These are phyloP conservation scores for Aplodontia rufa DNA, from an alignment of 2,113 vertebrate genomes.

Conservation along the genomic window DNA sequence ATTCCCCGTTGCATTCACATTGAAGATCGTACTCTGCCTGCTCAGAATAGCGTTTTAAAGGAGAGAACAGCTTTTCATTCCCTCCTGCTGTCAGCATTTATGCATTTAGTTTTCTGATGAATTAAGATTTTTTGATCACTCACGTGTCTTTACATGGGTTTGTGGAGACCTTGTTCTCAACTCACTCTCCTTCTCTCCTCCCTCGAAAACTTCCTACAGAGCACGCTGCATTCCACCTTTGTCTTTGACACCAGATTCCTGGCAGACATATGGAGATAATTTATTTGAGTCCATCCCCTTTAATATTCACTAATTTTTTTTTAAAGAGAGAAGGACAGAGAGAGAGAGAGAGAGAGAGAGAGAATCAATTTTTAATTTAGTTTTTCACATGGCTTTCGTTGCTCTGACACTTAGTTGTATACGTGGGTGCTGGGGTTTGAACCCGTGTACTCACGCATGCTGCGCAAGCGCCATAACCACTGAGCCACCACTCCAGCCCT, in stretches of 20 bases:
- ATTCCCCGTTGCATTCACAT: neutral
- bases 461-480: too few relatives aligned
- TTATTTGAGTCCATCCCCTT: neutral
- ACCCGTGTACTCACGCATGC: too few relatives aligned
- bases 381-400: too few relatives aligned
- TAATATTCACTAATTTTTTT: neutral
- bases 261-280: neutral
- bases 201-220: neutral
- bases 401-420: too few relatives aligned
- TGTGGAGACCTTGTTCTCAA: neutral
- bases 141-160: neutral
- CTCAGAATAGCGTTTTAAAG: constrained; percentile 1
- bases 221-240: neutral
- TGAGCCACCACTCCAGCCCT: too few relatives aligned
- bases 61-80: neutral
- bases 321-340: too few relatives aligned
- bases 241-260: neutral
- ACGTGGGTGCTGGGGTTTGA: too few relatives aligned
- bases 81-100: neutral
- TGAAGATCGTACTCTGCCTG: neutral
- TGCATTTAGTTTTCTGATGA: neutral
- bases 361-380: too few relatives aligned
- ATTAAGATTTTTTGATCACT: neutral
- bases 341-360: too few relatives aligned
- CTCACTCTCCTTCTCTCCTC: neutral